phyloP scores from a whole-genome alignment of 2,888 invertebrate genomes.

The Netelia virgata region DNA sequence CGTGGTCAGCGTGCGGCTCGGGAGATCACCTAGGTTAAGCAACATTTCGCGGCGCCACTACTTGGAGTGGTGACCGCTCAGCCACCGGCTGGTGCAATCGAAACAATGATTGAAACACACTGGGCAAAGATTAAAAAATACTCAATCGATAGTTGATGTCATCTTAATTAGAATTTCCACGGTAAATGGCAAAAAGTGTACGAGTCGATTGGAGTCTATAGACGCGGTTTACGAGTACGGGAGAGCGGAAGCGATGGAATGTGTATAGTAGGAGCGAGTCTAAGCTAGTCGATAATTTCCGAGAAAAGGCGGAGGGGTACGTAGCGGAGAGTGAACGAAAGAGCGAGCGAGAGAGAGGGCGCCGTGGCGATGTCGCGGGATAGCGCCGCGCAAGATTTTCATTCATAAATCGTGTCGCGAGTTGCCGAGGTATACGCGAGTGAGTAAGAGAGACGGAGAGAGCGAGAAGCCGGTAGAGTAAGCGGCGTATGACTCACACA shows the following conservation, averaged over 20 bases:
- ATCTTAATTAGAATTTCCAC: neutral
- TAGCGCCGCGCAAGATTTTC: constrained; percentile 77
- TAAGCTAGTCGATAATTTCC: constrained; percentile 47
- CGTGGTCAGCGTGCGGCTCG: no score
- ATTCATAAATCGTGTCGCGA: constrained; percentile 80
- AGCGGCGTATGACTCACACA: constrained; percentile 60
- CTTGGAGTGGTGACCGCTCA: no score
- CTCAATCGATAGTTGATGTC: neutral
- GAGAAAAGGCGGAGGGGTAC: constrained; percentile 45
- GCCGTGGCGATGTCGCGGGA: constrained; percentile 62
- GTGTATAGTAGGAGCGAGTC: constrained; percentile 7
- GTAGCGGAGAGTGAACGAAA: neutral
- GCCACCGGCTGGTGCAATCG: neutral
- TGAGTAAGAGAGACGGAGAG: constrained; percentile 3
- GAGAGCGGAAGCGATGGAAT: constrained; percentile 30
- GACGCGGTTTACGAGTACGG: neutral
- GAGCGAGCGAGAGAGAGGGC: constrained; percentile 1
- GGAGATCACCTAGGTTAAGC: no score
- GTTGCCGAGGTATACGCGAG: constrained; percentile 57
- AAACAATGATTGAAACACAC: neutral
- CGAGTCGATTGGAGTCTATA: neutral
- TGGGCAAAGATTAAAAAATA: neutral
- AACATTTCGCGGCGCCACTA: no score
- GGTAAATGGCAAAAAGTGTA: neutral
- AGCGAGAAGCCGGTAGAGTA: constrained; percentile 33